phyloP scores from a whole-genome alignment of 2,888 invertebrate genomes.

The Lasioglossum figueresi region DNA sequence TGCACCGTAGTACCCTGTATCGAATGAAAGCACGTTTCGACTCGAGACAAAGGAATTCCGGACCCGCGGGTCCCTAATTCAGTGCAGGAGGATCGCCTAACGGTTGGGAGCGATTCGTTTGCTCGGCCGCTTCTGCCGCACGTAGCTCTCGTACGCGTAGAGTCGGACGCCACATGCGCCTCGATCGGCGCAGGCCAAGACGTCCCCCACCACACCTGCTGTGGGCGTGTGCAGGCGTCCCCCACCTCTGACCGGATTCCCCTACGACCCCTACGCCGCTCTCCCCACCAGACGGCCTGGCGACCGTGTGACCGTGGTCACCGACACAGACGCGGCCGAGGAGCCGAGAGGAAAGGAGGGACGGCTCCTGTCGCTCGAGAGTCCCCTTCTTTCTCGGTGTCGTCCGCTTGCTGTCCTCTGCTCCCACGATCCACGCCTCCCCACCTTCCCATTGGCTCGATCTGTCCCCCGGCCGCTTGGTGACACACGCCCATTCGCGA shows the following conservation, averaged over 20 bases:
- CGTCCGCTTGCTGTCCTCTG: conserved; percentile 67
- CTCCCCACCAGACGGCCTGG: conserved; percentile 65
- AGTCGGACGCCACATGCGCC: conserved; percentile 71
- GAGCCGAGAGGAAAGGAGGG: conserved; percentile 50
- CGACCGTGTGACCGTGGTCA: conserved; percentile 72
- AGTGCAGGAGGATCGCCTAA: conserved; percentile 30
- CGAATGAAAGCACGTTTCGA: not conserved
- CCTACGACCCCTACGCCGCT: conserved; percentile 74
- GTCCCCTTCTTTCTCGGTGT: conserved; percentile 68
- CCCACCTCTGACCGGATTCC: conserved; percentile 73
- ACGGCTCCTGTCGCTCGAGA: conserved; percentile 64
- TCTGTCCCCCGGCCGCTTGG: conserved; percentile 76
- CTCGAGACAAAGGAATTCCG: conserved; percentile 26
- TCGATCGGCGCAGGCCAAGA: conserved; percentile 43
- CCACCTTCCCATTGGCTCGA: conserved; percentile 76
- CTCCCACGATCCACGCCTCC: conserved; percentile 69
- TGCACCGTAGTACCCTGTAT: not conserved
- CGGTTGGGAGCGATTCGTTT: conserved; percentile 23
- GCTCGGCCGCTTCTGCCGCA: conserved; percentile 28
- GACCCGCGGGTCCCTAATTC: conserved; percentile 29
- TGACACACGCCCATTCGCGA: conserved; percentile 78
- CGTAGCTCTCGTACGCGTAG: conserved; percentile 57
- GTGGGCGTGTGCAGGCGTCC: conserved; percentile 72
- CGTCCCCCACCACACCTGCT: conserved; percentile 45
- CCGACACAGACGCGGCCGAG: conserved; percentile 54